Percentiles rank a stretch among this genome's conserved stretches.
phyloP scores from a whole-genome alignment of 2,797 vertebrate species.

The Argentina silus region DNA sequence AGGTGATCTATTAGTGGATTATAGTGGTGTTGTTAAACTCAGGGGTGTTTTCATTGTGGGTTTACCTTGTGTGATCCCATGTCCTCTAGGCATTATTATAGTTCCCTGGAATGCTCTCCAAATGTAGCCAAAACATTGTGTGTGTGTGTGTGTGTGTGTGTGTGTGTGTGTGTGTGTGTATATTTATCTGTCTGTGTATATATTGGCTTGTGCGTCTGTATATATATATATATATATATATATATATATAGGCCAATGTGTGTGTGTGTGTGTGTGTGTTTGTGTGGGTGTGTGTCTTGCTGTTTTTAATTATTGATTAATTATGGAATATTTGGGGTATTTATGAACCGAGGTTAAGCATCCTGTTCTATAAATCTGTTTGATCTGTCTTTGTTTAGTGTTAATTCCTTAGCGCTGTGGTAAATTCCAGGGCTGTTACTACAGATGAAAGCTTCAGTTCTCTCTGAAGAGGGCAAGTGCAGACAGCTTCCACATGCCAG shows the following conservation, averaged over 20 bases:
- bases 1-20: background rate
- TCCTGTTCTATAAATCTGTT: background rate
- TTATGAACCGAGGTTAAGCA: background rate
- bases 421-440: conserved; percentile 18
- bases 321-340: background rate
- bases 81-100: too few species aligned
- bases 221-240: background rate
- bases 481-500: conserved; percentile 33
- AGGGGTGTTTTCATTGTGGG: background rate
- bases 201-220: background rate
- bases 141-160: too few species aligned
- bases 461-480: conserved; percentile 27
- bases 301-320: background rate
- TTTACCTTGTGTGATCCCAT: background rate
- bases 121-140: too few species aligned
- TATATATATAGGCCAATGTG: background rate
- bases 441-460: conserved; percentile 9
- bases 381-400: background rate
- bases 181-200: background rate
- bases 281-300: background rate
- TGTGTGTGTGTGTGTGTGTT: background rate
- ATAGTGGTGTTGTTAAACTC: background rate
- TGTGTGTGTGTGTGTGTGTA: too few species aligned
- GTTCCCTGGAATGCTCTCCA: too few species aligned
- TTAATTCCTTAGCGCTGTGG: background rate